Evolutionary conservation across 2,797 vertebrate genomes (phyloP), one percentile per base, ranked within the genome.

Genomic region (Ctenosaura bakeri): DNA sequence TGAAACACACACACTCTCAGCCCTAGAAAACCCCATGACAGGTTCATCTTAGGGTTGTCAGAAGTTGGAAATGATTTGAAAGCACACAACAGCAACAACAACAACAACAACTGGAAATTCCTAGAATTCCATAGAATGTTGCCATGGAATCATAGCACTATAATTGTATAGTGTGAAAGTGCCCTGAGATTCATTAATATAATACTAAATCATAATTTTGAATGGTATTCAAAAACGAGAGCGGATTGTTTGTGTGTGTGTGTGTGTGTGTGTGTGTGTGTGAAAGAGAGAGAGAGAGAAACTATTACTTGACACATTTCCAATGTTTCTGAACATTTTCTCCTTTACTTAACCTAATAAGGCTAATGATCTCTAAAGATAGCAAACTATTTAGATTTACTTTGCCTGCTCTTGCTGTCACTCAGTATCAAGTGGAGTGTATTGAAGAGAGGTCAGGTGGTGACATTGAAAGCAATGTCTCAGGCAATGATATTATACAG

Each of bases 381-480:
- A 76, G 80, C 42, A 38, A 52, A 20, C 4, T 50, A 38, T 42
- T 89, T 78, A 85, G 16, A 12, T 38, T 62, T 71, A 22, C 32
- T 85, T 56, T 56, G 16, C 7, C 8, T 76, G 32, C 32, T 35
- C 26, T 52, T 82, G 14, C 79, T 54, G 38, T 88, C 71, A 71
- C 1, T 82, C 4, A 81, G 0, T 29, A 10, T 2, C 1, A 38
- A 82, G 6, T 3, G 6, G 26, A 4, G 0, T 73, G 38, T n/a
- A 52, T 77, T 77, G 88, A 87, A 77, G 35, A 20, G 85, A 91
- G 26, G n/a, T 46, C 32, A 87, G 26, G 10, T 59, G 32, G 14
- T 24, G n/a, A 46, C 35, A 46, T 59, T 5, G 83, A 13, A 50
- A 81, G 35, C 0, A 4, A n/a, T 79, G 14, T 4, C 42, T 71